These are phyloP conservation scores for Chanos chanos DNA, from an alignment of 2,797 vertebrate genomes.

Conservation along the genomic window DNA sequence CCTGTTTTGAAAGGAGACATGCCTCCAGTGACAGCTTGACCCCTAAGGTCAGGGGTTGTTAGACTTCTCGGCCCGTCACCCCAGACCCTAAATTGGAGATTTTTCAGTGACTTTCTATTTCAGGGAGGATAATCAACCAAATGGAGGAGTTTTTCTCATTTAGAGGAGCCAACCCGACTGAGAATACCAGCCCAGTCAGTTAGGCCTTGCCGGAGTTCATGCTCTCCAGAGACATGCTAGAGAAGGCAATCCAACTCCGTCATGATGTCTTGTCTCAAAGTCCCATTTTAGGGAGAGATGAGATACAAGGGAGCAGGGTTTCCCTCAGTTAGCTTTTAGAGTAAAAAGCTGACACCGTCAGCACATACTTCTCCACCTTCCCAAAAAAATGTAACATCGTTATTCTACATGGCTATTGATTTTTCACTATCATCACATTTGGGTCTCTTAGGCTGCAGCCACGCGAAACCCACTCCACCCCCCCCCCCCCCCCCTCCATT, in stretches of 20 bases:
- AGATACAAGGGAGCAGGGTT: too few relatives aligned
- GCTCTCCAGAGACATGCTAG: background rate
- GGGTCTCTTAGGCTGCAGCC: background rate
- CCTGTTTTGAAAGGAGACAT: too few relatives aligned
- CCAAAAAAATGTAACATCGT: constrained; percentile 22
- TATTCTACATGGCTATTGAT: constrained; percentile 30
- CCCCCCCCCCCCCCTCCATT: constrained; percentile 9
- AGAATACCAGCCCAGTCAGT: too few relatives aligned
- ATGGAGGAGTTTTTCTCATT: background rate
- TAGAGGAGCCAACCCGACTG: background rate
- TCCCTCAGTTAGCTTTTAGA: constrained; percentile 6
- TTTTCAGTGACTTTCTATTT: constrained; percentile 8
- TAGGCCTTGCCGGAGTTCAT: too few relatives aligned
- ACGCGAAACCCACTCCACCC: background rate
- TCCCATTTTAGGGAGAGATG: too few relatives aligned
- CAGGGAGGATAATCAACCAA: constrained; percentile 11
- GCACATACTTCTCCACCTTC: constrained; percentile 2
- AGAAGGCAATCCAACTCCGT: too few relatives aligned
- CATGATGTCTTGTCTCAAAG: too few relatives aligned
- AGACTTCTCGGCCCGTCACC: background rate
- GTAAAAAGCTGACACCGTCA: too few relatives aligned
- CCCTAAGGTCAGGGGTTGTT: constrained; percentile 13
- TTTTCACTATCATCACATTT: constrained; percentile 18
- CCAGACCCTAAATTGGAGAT: background rate
- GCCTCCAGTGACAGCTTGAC: constrained; percentile 17